Conservation (phyloP, 2,888 invertebrate species). For the Platycnemis pennipes region DNA sequence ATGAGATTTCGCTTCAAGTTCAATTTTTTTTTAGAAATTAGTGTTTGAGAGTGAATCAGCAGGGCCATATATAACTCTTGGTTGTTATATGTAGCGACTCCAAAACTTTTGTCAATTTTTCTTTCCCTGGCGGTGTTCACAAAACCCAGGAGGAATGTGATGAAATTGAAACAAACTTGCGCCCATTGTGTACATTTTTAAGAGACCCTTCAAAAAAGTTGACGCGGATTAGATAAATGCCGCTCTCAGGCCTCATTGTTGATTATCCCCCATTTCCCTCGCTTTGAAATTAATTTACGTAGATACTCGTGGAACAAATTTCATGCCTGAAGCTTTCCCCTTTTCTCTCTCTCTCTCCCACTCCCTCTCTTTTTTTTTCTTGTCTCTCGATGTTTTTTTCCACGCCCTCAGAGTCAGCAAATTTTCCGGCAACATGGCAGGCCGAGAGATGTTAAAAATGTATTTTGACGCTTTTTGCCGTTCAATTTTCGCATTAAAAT, state of each 20-base stretch:
- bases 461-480: slow-evolving; percentile 41
- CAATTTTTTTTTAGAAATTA: too few relatives aligned
- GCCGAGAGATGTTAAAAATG: slow-evolving; percentile 34
- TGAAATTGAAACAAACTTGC: neutral
- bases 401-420: neutral
- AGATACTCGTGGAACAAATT: slow-evolving; percentile 14
- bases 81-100: neutral
- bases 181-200: neutral
- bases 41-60: neutral
- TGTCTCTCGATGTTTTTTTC: neutral
- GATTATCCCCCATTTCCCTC: slow-evolving; percentile 20
- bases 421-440: slow-evolving; percentile 41
- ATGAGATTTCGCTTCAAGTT: too few relatives aligned
- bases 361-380: neutral
- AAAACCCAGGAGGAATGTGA: neutral
- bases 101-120: neutral
- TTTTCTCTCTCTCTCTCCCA: neutral
- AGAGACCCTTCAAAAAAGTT: slow-evolving; percentile 21
- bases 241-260: neutral
- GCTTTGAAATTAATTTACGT: slow-evolving; percentile 29
- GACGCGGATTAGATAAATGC: slow-evolving; percentile 28
- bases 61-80: neutral
- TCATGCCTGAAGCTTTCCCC: neutral
- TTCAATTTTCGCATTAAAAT: slow-evolving; percentile 46
- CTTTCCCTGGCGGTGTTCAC: neutral